Conservation (phyloP, 2,888 invertebrate species). For the Griposia aprilina region DNA sequence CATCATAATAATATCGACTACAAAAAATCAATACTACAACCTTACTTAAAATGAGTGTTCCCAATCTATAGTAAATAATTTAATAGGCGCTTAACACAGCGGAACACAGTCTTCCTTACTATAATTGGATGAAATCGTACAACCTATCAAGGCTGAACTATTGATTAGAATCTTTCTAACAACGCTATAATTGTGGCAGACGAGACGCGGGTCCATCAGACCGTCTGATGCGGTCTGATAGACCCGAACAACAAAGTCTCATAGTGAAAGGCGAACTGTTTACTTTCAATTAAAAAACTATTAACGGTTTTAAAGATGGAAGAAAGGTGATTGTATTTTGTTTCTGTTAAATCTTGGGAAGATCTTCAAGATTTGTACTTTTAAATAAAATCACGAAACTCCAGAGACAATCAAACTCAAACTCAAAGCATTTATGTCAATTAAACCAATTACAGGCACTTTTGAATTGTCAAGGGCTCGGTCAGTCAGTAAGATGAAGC, state of each 20-base stretch:
- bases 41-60: background rate
- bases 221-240: conserved; percentile 70
- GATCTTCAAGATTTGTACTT: too few relatives aligned
- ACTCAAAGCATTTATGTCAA: too few relatives aligned
- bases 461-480: too few relatives aligned
- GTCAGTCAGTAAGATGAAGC: too few relatives aligned
- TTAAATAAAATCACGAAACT: too few relatives aligned
- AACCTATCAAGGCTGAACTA: conserved; percentile 61
- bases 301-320: conserved; percentile 28
- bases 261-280: conserved; percentile 68
- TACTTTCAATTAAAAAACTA: conserved; percentile 67
- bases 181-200: conserved; percentile 50
- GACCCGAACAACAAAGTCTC: conserved; percentile 58
- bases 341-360: background rate
- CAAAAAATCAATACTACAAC: background rate
- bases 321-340: conserved; percentile 15
- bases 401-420: too few relatives aligned
- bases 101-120: conserved; percentile 3
- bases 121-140: conserved; percentile 72
- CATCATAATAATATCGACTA: too few relatives aligned
- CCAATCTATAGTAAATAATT: conserved; percentile 1
- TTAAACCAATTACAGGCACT: too few relatives aligned
- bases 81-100: background rate
- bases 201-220: conserved; percentile 13
- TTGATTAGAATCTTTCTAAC: conserved; percentile 59